Percentiles rank a stretch among this genome's conserved stretches.
phyloP scores from a whole-genome alignment of 2,113 vertebrate species.

The Clupea harengus region DNA sequence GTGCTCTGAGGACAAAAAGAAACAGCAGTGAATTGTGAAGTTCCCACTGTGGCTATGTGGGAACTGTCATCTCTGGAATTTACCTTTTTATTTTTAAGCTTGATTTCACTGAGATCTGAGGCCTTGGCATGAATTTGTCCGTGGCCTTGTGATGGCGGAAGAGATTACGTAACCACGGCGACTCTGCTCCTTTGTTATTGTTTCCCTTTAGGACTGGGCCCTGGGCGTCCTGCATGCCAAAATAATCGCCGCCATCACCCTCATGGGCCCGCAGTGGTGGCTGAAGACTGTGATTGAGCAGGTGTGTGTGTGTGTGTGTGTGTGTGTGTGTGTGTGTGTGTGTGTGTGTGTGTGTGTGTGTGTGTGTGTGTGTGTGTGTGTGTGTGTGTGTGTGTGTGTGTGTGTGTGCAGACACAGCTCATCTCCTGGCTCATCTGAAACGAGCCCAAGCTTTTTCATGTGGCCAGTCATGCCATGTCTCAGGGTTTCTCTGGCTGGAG shows the following conservation, averaged over 20 bases:
- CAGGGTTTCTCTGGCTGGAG: no score
- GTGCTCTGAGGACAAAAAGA: not conserved
- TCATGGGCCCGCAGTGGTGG: conserved; percentile 99
- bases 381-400: no score
- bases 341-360: no score
- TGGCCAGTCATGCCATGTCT: no score
- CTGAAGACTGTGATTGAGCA: conserved; percentile 98
- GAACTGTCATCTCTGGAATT: not conserved
- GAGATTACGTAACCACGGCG: no score
- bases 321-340: no score
- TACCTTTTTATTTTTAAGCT: not conserved
- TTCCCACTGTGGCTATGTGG: not conserved
- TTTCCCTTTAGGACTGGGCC: conserved; percentile 82
- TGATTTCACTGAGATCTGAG: not conserved
- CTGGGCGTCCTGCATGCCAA: conserved; percentile 98
- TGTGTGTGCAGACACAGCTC: no score
- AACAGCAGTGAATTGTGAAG: not conserved
- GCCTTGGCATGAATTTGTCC: no score
- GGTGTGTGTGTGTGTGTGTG: conserved; percentile 57
- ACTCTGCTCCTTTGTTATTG: not conserved
- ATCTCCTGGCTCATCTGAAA: no score
- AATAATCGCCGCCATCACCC: conserved; percentile 97
- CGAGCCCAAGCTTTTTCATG: no score
- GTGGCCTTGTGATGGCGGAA: no score
- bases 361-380: no score